Evolutionary conservation across 2,888 invertebrate species (phyloP).

Genomic region (Abscondita cerata): DNA sequence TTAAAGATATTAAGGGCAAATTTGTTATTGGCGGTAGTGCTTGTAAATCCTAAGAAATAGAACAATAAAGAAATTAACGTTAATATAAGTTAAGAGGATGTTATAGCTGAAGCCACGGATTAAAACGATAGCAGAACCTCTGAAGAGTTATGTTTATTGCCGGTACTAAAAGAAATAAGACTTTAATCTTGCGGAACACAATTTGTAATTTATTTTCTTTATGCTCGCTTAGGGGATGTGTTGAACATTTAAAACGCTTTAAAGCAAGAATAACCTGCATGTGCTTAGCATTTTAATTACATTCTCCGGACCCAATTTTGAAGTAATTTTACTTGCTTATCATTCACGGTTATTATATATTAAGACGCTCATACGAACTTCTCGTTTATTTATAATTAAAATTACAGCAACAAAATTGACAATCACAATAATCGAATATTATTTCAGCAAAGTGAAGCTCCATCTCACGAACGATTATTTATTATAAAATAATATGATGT

Average conservation of each 20-base stretch:
- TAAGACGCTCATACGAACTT: neutral
- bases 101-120: constrained; percentile 33
- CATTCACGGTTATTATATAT: constrained; percentile 35
- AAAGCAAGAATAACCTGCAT: constrained; percentile 39
- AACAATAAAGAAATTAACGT: constrained; percentile 34
- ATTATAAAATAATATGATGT: neutral
- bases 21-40: neutral
- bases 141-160: constrained; percentile 43
- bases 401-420: neutral
- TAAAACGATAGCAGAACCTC: constrained; percentile 36
- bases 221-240: constrained; percentile 37
- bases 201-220: constrained; percentile 44
- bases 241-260: constrained; percentile 36
- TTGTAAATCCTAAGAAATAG: constrained; percentile 6
- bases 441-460: neutral
- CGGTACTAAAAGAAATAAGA: constrained; percentile 43
- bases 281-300: constrained; percentile 43
- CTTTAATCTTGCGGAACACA: constrained; percentile 44
- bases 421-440: neutral
- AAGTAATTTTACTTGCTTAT: constrained; percentile 31
- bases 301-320: constrained; percentile 35
- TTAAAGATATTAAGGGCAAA: neutral
- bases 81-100: constrained; percentile 32
- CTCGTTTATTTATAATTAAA: neutral
- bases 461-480: neutral